Conservation (phyloP, 2,888 invertebrate genomes). For the Drosophila ochracea region DNA sequence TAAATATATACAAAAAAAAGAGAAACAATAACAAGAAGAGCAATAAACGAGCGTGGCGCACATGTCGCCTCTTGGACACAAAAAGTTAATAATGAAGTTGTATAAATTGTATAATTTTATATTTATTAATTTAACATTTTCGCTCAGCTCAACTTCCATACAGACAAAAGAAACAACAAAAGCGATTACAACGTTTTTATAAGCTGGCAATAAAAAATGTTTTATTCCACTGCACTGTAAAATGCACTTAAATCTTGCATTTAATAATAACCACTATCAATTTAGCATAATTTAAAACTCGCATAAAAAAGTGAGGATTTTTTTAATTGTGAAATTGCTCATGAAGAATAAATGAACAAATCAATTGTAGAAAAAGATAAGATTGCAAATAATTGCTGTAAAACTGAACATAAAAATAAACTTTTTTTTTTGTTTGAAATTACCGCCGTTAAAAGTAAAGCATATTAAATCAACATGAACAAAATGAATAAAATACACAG, state of each 20-base stretch:
- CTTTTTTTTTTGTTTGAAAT: not conserved
- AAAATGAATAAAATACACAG: not conserved
- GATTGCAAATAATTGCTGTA: not conserved
- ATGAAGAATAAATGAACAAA: slow-evolving; percentile 20
- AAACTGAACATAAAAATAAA: not conserved
- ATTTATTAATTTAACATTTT: slow-evolving; percentile 65
- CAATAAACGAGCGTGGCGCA: slow-evolving; percentile 56
- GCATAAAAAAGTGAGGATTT: slow-evolving; percentile 12
- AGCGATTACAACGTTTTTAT: slow-evolving; percentile 48
- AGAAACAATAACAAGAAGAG: slow-evolving; percentile 42
- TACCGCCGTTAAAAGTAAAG: not conserved
- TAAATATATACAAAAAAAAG: slow-evolving; percentile 9
- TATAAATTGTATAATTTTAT: slow-evolving; percentile 69
- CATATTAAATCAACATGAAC: not conserved
- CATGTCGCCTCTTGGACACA: slow-evolving; percentile 49
- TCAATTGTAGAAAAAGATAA: slow-evolving; percentile 4
- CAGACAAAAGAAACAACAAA: slow-evolving; percentile 14
- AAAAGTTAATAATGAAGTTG: slow-evolving; percentile 75
- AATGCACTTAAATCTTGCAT: slow-evolving; percentile 29
- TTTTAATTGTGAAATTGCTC: slow-evolving; percentile 32
- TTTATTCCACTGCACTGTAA: not conserved
- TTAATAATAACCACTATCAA: slow-evolving; percentile 32
- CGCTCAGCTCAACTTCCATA: slow-evolving; percentile 30
- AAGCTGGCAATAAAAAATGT: slow-evolving; percentile 39
- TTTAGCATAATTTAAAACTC: slow-evolving; percentile 20